A percentile compares a stretch with the other conserved stretches of the same genome.
These are phyloP conservation scores for Montipora efflorescens DNA, from an alignment of 64 coral and sea anemone genomes.

Conservation along the genomic window DNA sequence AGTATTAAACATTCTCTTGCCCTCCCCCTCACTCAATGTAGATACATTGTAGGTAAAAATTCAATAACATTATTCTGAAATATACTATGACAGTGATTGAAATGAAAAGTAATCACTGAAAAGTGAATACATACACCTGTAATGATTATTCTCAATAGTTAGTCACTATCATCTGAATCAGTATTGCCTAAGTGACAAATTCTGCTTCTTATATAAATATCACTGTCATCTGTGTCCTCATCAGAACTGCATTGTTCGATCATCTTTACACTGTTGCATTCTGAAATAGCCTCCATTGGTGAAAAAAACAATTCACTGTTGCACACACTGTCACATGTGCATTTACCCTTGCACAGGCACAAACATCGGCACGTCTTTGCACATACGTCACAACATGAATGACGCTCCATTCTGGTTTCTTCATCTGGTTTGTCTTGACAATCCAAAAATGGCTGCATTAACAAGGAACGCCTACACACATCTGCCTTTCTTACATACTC, in stretches of 20 bases:
- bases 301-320: neutral
- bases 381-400: slow-evolving; percentile 87
- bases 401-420: slow-evolving; percentile 10
- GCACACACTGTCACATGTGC: slow-evolving; percentile 44
- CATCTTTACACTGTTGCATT: neutral
- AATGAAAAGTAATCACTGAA: neutral
- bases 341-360: slow-evolving; percentile 56
- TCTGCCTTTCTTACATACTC: slow-evolving; percentile 54
- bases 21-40: no score
- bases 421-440: neutral
- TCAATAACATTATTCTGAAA: no score
- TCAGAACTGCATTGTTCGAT: neutral
- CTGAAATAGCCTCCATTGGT: slow-evolving; percentile 6
- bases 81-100: no score
- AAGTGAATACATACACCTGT: neutral
- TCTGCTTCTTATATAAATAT: slow-evolving; percentile 33
- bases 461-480: slow-evolving; percentile 21
- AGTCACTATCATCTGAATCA: slow-evolving; percentile 64
- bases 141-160: neutral
- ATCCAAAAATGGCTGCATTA: slow-evolving; percentile 39
- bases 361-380: slow-evolving; percentile 62
- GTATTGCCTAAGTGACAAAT: slow-evolving; percentile 51
- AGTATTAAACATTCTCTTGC: no score
- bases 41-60: no score
- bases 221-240: slow-evolving; percentile 51